Evolutionary conservation across 2,888 invertebrate species (phyloP).

Genomic region (Drepanosiphum platanoidis): DNA sequence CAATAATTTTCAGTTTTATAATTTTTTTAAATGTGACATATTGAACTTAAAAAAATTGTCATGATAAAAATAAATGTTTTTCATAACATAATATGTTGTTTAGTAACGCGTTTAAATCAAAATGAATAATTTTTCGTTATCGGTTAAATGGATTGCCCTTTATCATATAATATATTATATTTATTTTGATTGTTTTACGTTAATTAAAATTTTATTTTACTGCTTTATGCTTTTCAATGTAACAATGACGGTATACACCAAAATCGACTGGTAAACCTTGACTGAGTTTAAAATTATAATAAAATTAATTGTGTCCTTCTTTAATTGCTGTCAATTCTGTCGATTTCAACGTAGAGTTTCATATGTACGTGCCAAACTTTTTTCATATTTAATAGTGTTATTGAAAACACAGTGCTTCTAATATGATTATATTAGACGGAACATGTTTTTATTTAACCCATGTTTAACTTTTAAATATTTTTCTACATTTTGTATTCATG

Average conservation of each 20-base stretch:
- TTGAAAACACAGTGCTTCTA: constrained; percentile 22
- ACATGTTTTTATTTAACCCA: constrained; percentile 33
- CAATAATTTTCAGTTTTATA: no score
- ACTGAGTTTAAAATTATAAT: constrained; percentile 56
- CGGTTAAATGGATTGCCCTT: no score
- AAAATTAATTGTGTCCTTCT: constrained; percentile 49
- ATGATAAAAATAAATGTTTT: no score
- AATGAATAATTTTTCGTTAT: no score
- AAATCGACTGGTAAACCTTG: constrained; percentile 52
- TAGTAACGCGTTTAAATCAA: no score
- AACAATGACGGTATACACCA: constrained; percentile 55
- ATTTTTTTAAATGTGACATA: no score
- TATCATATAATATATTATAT: constrained; percentile 12
- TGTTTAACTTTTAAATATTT: constrained; percentile 54
- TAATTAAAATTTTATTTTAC: constrained; percentile 37
- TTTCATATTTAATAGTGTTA: constrained; percentile 9
- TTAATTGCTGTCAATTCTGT: constrained; percentile 52
- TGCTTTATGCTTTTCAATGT: constrained; percentile 51
- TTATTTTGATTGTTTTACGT: constrained; percentile 13
- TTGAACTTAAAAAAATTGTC: no score
- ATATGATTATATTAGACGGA: constrained; percentile 9
- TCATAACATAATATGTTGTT: no score
- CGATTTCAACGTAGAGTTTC: constrained; percentile 37
- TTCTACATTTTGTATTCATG: constrained; percentile 56
- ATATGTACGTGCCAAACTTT: constrained; percentile 40